phyloP scores from a whole-genome alignment of 2,113 vertebrate species.

The Camarhynchus parvulus region DNA sequence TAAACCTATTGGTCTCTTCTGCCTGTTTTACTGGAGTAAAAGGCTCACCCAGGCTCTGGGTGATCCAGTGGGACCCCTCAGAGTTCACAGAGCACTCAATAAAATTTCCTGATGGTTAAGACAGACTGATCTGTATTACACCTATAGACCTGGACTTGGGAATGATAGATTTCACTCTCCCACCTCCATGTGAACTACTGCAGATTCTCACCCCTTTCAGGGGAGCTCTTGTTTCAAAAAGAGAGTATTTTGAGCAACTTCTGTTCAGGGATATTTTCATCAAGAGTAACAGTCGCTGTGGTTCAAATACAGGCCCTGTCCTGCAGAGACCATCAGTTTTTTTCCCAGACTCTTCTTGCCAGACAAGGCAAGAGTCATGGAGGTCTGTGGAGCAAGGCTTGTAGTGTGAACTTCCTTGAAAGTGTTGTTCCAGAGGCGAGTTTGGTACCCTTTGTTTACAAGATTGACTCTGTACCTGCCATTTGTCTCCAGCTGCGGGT shows the following conservation, averaged over 20 bases:
- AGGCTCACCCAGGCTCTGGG: neutral
- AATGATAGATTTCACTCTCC: neutral
- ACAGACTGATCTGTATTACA: neutral
- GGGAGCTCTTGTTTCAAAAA: neutral
- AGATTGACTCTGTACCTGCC: neutral
- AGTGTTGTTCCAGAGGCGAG: neutral
- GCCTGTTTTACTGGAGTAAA: neutral
- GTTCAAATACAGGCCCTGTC: neutral
- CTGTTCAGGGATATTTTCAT: neutral
- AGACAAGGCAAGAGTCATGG: neutral
- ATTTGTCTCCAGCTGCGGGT: neutral
- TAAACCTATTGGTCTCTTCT: fast-evolving
- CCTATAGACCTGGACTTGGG: neutral
- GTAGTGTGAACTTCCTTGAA: neutral
- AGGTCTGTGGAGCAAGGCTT: neutral
- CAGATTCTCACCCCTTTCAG: neutral
- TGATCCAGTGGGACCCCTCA: neutral
- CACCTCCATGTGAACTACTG: fast-evolving
- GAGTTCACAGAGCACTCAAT: neutral
- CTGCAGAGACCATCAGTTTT: neutral
- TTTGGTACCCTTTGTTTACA: neutral
- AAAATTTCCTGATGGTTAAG: neutral
- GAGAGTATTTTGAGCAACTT: neutral
- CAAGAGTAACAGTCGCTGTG: neutral
- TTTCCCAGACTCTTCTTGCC: neutral